Base-by-base conservation (phyloP, 2,888 invertebrate species). In the Eledone cirrhosa region DNA sequence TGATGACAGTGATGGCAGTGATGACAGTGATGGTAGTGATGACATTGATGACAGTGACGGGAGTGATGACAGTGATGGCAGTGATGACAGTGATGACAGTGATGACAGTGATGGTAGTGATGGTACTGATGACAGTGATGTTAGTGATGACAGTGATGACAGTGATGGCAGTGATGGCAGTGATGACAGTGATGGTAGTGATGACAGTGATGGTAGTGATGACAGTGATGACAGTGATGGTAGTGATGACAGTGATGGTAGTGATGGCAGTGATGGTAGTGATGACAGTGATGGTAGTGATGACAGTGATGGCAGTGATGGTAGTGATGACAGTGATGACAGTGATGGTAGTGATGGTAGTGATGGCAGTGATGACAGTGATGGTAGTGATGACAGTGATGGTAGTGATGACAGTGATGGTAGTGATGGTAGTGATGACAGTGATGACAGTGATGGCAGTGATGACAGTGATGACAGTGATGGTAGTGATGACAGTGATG, bases 321-420 rank as follows among this genome's bases (percentile, higher is more conserved):
- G 16, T 59, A 67, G 72, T 77, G 53, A 53, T 77, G 65, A 67
- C 41, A 78, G 78, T 78, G 65, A 67, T 78, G 65, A 67, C 41
- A 78, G 78, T 78, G 24, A 41, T 78, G 41, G 53, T 48, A 78
- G 78, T 78, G 41, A 53, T 78, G 65, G 76, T 48, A 78, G 78
- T 41, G 65, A 67, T 77, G 77, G 53, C 53, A 48, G 33, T 78
- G 41, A 41, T 48, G 77, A 76, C 77, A 48, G 76, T 47, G 65
- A 76, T 48, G 29, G 78, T 78, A 77, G 76, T 78, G 48, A 67
- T 19, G 77, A 76, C 77, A 24, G n/a, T 72, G 72, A 19, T 69
- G n/a, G 24, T 65, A 65, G 65, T 19, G 19, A 69, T 19, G 72
- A 24, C n/a, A 69, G 72, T 69, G 72, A 27, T 69, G 72, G 24